These are phyloP conservation scores for Garrulus glandarius DNA, from an alignment of 2,797 vertebrate genomes.

Conservation along the genomic window DNA sequence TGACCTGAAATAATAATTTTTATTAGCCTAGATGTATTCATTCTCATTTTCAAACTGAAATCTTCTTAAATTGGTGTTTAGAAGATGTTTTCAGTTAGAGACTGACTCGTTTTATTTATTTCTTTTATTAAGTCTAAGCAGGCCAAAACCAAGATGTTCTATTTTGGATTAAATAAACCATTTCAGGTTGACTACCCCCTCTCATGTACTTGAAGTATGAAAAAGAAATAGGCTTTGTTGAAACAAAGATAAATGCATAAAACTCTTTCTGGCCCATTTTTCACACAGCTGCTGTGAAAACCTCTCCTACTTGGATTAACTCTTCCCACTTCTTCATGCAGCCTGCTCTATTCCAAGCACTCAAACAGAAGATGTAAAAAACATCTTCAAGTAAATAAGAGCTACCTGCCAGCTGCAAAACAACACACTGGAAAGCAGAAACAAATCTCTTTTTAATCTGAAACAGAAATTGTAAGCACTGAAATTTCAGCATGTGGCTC, in stretches of 20 bases:
- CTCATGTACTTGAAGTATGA: not conserved
- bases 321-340: not conserved
- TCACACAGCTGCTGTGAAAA: constrained; percentile 53
- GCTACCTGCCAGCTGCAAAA: constrained; percentile 36
- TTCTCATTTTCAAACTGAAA: not conserved
- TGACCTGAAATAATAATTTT: not conserved
- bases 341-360: not conserved
- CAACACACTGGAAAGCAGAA: not conserved
- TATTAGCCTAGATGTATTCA: not conserved
- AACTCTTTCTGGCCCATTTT: constrained; percentile 54
- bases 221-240: constrained; percentile 36
- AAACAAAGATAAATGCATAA: constrained; percentile 49
- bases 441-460: not conserved
- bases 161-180: constrained; percentile 39
- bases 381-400: constrained; percentile 5
- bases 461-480: constrained; percentile 36
- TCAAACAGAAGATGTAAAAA: not conserved
- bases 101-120: constrained; percentile 15
- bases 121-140: constrained; percentile 35
- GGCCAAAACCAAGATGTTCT: constrained; percentile 21
- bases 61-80: not conserved
- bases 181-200: constrained; percentile 44
- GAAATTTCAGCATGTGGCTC: not conserved
- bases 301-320: constrained; percentile 3
- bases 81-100: constrained; percentile 41